These are phyloP conservation scores for Hippocampus zosterae DNA, from an alignment of 2,113 vertebrate genomes.

Conservation along the genomic window DNA sequence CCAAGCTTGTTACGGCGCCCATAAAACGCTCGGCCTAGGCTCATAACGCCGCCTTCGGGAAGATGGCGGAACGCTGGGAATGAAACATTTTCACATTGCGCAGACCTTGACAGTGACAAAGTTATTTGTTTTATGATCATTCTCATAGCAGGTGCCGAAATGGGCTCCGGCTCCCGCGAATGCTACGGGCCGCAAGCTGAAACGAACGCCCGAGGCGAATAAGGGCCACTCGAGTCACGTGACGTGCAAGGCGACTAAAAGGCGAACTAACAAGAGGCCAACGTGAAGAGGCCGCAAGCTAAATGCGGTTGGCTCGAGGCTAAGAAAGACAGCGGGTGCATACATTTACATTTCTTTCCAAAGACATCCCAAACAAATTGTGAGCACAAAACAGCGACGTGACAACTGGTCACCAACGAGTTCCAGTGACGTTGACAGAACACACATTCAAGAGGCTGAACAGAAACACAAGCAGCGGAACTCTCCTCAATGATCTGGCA, in stretches of 20 bases:
- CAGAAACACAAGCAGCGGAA: too few relatives aligned
- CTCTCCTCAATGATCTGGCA: too few relatives aligned
- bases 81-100: slow-evolving; percentile 56
- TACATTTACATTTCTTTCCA: not conserved
- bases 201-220: not conserved
- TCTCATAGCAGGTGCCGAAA: slow-evolving; percentile 43
- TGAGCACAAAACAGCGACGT: not conserved
- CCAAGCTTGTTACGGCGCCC: slow-evolving; percentile 55
- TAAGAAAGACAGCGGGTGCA: not conserved
- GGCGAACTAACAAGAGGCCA: not conserved
- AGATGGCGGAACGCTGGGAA: slow-evolving; percentile 21
- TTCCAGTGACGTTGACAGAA: not conserved
- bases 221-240: not conserved
- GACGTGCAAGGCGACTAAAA: not conserved
- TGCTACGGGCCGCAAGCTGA: not conserved
- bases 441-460: too few relatives aligned
- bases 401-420: not conserved
- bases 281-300: not conserved
- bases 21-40: slow-evolving; percentile 47
- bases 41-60: slow-evolving; percentile 40
- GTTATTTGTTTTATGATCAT: slow-evolving; percentile 60
- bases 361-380: not conserved
- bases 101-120: slow-evolving; percentile 54
- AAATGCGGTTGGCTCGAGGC: slow-evolving; percentile 40
- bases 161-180: slow-evolving; percentile 58